Base-by-base conservation (phyloP, 2,797 vertebrate genomes). In the Micrastur ruficollis region DNA sequence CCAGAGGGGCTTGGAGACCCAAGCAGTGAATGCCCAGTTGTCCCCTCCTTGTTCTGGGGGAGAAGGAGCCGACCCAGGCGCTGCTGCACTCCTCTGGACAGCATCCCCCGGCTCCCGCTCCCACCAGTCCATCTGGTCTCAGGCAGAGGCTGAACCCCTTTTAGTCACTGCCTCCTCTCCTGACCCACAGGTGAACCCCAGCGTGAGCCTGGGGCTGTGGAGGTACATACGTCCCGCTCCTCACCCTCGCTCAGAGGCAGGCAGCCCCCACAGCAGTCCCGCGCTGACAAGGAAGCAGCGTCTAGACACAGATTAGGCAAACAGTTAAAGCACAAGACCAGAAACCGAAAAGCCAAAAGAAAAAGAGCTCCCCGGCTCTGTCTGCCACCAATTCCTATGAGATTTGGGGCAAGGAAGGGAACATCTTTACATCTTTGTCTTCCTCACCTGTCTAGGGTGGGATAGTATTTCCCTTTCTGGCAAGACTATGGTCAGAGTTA, bases 391-490 rank as follows among this genome's bases (percentile, higher is more conserved):
- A 63, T 67, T 94, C 70, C 88, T 89, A 11, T n/a, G 56, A 70
- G 82, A 66, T 63, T 42, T 84, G 62, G 36, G 50, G 34, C 38
- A 75, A 82, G 50, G 26, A 90, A 71, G 31, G 38, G 56, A 75
- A 86, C 67, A 86, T 85, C 89, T 91, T 65, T 49, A 81, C 1
- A 8, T 66, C 88, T 92, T 73, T 58, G 76, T 94, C 88, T 83
- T 90, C 85, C 59, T 94, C 31, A 73, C 59, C 78, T 95, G 66
- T 62, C 36, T 82, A 61, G 46, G 15, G 38, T 20, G 78, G 72
- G 76, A 74, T 92, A 96, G 63, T 74, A 94, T 95, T 95, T 95
- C 96, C 50, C 59, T 93, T 92, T 80, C 86, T 95, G 91, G 78
- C 76, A 82, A 82, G 66, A 36, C 26, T 70, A 32, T 42, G 59